A percentile compares a stretch with the other conserved stretches of the same genome.
Evolutionary conservation across 2,797 vertebrate genomes (phyloP).

Genomic region (Rhinatrema bivittatum): DNA sequence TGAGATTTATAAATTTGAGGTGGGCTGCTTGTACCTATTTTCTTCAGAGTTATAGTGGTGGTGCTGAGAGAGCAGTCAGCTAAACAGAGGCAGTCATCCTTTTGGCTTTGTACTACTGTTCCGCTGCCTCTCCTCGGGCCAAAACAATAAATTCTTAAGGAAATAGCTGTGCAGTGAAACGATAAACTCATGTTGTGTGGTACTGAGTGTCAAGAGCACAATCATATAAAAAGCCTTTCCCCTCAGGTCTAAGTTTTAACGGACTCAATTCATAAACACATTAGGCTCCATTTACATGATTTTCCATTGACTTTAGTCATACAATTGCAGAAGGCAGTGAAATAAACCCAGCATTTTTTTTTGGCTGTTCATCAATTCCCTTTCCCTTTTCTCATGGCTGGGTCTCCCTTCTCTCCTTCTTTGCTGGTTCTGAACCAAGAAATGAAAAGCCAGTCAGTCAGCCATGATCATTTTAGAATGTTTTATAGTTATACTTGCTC

Average conservation of each 20-base stretch:
- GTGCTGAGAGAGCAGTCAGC: not conserved
- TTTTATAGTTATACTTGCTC: no score
- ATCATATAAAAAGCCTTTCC: no score
- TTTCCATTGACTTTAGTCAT: not conserved
- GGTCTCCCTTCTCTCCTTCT: no score
- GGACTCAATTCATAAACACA: fast-evolving
- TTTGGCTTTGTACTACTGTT: not conserved
- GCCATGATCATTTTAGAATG: no score
- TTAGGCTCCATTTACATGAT: not conserved
- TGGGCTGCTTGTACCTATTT: not conserved
- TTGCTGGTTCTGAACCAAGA: no score
- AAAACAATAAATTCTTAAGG: not conserved
- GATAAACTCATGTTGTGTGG: fast-evolving
- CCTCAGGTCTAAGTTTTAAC: not conserved
- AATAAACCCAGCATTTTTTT: no score
- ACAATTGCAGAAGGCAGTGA: no score
- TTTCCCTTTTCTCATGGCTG: no score
- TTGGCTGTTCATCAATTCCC: no score
- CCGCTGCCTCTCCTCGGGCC: not conserved
- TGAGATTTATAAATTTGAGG: conserved; percentile 53
- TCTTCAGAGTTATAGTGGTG: not conserved
- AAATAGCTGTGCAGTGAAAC: not conserved
- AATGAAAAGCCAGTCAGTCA: no score
- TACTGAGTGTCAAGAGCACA: no score
- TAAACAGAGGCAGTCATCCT: fast-evolving